Evolutionary conservation across 2,888 invertebrate species (phyloP), one percentile per base, ranked within the genome.

Genomic region (Gerosis bhagava): DNA sequence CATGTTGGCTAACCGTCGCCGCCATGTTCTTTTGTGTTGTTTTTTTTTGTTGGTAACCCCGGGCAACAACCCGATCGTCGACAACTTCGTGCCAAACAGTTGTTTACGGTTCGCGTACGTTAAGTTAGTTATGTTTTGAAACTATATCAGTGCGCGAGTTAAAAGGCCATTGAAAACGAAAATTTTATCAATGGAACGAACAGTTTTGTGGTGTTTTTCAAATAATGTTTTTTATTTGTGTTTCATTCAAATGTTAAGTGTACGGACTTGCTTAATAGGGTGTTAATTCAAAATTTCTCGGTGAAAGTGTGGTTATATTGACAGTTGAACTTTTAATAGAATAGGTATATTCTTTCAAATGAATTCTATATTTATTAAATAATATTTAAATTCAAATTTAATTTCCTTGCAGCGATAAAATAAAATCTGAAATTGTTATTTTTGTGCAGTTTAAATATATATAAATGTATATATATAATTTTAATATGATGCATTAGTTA

Each of bases 231-330:
- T 5, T 0, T 4, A 26, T 32, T 7, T 39, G 5, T 15, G 25
- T 39, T 39, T 39, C 25, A 39, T 39, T 46, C 19, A 46, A 37
- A 25, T 25, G 32, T 39, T 46, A 4, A 39, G 7, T 25, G 25
- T 39, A 25, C 32, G 39, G 39, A 39, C 45, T 39, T 37, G 5
- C 13, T 21, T 15, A 31, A 22, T 40, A 22, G 13, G 12, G 49
- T 51, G 45, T 17, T 24, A 22, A 22, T 35, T 44, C 7, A 24
- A 28, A 46, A 46, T 31, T 25, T 46, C 34, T 10, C 51, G 67
- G 73, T 78, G 75, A 80, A 82, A 78, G 79, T 83, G 68, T 62
- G 81, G 79, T 80, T 83, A 80, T 75, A 67, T 77, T 78, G 73
- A 74, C 72, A 69, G 72, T 78, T 77, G 60, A 17, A 39, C 25